Conservation (phyloP, 2,113 vertebrate species). For the Urocolius indicus region DNA sequence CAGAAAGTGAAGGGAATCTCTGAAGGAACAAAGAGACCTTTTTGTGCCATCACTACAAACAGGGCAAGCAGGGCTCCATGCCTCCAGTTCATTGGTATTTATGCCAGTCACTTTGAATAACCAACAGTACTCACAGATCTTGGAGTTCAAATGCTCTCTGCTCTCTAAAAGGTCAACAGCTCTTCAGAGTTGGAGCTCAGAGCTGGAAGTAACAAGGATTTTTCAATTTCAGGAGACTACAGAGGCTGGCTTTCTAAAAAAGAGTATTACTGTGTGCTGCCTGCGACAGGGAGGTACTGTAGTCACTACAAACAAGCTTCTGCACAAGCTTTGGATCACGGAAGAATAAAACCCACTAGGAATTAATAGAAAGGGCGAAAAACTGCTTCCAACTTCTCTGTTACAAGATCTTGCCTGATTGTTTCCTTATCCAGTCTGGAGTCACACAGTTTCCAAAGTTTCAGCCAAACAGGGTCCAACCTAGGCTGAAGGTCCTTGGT, state of each 20-base stretch:
- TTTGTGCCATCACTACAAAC: not conserved
- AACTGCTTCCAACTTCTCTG: not conserved
- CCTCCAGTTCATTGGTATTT: not conserved
- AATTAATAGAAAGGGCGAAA: not conserved
- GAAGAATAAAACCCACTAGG: not conserved
- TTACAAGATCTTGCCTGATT: not conserved
- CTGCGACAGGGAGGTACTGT: fast-evolving
- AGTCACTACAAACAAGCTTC: not conserved
- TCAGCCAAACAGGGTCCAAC: not conserved
- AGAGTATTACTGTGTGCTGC: not conserved
- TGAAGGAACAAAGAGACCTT: not conserved
- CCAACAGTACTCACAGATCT: not conserved
- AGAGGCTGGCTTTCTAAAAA: not conserved
- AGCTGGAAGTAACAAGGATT: not conserved
- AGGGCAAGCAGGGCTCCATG: not conserved
- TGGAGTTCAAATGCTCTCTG: not conserved
- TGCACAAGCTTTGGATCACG: not conserved
- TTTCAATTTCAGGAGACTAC: not conserved
- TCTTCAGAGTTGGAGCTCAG: not conserved
- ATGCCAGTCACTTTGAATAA: not conserved
- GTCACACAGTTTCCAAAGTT: not conserved
- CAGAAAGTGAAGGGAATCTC: not conserved
- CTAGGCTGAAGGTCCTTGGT: not conserved
- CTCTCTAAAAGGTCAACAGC: not conserved
- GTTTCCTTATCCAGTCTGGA: not conserved